Evolutionary conservation across 1,140 invertebrate genomes (phyloP), one percentile per base, ranked within the genome.

Genomic region (Medauroidea extradentata): DNA sequence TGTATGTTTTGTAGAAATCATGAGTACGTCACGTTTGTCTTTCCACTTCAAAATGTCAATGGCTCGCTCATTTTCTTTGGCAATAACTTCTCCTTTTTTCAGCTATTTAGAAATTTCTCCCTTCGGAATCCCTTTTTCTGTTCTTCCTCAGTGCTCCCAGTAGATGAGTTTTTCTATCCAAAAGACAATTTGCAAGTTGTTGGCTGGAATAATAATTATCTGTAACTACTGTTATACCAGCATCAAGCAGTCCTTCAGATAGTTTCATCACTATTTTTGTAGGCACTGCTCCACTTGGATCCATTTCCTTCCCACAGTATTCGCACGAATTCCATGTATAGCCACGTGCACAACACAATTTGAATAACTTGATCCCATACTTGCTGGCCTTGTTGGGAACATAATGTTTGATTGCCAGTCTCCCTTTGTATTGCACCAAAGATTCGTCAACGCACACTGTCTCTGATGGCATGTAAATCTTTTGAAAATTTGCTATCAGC

Each of bases 341-440:
- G 0, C 69, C 71, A 16, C 66, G 57, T 23, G 55, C 54, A 42
- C 63, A 65, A 59, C 72, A 75, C 7, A 75, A 43, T 61, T 77
- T 77, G 62, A 69, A 76, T 38, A 75, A 41, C 64, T 76, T 75
- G 0, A 76, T 68, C 16, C 72, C 73, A 65, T 71, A 76, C 66
- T 73, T 75, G 56, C 73, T 69, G 7, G 60, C 27, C 63, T 75
- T 76, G 58, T 71, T 67, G 59, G 59, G 55, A 34, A 74, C 67
- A 58, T 77, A 75, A 53, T 76, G 72, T 8, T 63, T 58, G 53
- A 72, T 75, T 63, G 57, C 53, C 16, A 78, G 63, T 42, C 71
- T 60, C 9, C 72, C 72, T 54, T 67, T 61, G 65, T 73, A 77
- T 2, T 73, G 71, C 21, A 77, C 64, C 63, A 76, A 68, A 1